Evolutionary conservation across 92 coral and sea anemone genomes (phyloP).

Genomic region (Bergia puertoricense): DNA sequence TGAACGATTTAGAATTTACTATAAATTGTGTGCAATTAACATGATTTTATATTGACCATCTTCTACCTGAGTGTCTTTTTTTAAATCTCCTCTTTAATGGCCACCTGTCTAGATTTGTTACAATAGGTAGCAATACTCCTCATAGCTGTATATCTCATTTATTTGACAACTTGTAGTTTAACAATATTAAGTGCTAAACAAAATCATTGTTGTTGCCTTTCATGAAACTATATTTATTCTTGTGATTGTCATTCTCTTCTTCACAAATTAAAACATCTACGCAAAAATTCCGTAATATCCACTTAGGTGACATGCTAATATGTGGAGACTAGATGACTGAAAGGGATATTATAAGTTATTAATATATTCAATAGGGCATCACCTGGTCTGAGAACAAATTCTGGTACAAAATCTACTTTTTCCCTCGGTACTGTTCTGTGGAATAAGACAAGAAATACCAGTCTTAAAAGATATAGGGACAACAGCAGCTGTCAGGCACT

Average conservation of each 20-base stretch:
- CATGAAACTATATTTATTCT: not conserved
- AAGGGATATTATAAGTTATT: slow-evolving; percentile 1
- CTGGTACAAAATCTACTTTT: slow-evolving; percentile 48
- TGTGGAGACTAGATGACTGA: not conserved
- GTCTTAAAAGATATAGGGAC: not conserved
- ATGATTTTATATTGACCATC: no score
- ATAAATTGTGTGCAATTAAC: no score
- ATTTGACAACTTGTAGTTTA: no score
- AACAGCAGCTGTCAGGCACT: no score
- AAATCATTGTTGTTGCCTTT: not conserved
- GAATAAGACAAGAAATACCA: not conserved
- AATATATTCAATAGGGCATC: not conserved
- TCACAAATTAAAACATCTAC: not conserved
- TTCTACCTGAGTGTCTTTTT: no score
- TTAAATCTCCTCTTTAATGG: not conserved
- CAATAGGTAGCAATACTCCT: no score
- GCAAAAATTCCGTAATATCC: not conserved
- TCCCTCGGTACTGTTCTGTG: not conserved
- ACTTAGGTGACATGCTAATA: no score
- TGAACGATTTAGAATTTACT: no score
- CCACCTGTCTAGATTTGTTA: not conserved
- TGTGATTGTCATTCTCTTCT: not conserved
- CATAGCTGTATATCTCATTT: no score
- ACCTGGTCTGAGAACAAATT: slow-evolving; percentile 86
- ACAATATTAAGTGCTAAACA: no score